These are phyloP conservation scores for Luidia sarsii DNA, from an alignment of 53 echinoderm and acorn worm genomes.

Conservation along the genomic window DNA sequence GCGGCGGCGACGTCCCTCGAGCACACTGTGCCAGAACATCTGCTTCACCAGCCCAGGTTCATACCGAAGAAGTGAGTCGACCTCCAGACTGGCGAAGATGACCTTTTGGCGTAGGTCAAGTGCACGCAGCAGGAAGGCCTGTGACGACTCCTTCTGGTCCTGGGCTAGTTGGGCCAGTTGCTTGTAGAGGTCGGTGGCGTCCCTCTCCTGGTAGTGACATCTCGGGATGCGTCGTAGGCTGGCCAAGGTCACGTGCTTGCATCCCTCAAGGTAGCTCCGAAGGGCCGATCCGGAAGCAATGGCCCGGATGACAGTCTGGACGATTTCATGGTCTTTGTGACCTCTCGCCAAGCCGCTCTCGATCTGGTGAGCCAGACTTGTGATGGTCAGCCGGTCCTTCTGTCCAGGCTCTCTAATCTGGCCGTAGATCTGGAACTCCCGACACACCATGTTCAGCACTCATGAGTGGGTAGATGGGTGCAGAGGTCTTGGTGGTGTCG, in stretches of 20 bases:
- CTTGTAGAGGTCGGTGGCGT: constrained; percentile 56
- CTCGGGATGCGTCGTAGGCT: constrained; percentile 40
- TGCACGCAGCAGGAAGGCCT: constrained; percentile 60
- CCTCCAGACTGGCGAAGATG: constrained; percentile 39
- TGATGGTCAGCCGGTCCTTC: constrained; percentile 54
- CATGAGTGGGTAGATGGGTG: not conserved
- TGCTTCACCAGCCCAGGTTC: constrained; percentile 10
- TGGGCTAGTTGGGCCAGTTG: constrained; percentile 56
- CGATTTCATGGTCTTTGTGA: constrained; percentile 23
- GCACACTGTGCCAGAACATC: constrained; percentile 58
- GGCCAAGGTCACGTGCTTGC: not conserved
- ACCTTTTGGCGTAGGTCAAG: too few species aligned
- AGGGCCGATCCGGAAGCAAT: constrained; percentile 35
- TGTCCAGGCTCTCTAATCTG: constrained; percentile 64
- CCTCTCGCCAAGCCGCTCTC: constrained; percentile 41
- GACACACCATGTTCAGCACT: not conserved
- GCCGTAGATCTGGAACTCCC: constrained; percentile 50
- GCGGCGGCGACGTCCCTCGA: constrained; percentile 53
- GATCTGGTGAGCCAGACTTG: constrained; percentile 67
- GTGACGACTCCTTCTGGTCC: constrained; percentile 51
- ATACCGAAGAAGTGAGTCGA: constrained; percentile 2
- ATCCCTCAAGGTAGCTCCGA: constrained; percentile 59
- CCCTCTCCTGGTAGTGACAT: constrained; percentile 61
- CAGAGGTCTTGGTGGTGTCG: not conserved
- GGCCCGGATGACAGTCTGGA: constrained; percentile 56